Base-by-base conservation (phyloP, 2,113 vertebrate species). In the Mesitornis unicolor region DNA sequence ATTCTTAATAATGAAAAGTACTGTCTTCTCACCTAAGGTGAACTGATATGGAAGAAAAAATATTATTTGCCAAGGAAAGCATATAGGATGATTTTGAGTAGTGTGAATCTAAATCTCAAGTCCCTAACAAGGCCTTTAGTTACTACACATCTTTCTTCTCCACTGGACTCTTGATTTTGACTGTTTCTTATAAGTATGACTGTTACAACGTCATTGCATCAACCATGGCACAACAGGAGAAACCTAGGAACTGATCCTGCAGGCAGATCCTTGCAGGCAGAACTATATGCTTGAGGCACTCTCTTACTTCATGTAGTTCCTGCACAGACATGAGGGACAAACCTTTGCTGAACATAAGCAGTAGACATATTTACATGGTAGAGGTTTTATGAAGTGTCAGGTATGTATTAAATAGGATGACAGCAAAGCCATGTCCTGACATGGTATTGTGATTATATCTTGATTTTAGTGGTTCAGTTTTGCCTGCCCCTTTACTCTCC, bases 381-480 rank as follows among this genome's bases (percentile, higher is more conserved):
- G 68, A 54, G 6, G 8, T 63, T 76, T 91, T 75, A 84, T 56
- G 65, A 89, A 82, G 33, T 93, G 51, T 71, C 59, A 86, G 38
- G 24, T 71, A 47, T 47, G 26, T 63, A 65, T 84, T 63, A 82
- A 78, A 78, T 20, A 77, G 29, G 29, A 33, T 42, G 74, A 90
- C 16, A 87, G 17, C n/a, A 93, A 82, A 87, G 10, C 16, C 12
- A 38, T 61, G 67, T 70, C 61, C 51, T 60, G 65, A 68, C 28
- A 60, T 3, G 13, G 16, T 84, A 65, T 84, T 91, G 19, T n/a
- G 53, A 87, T 87, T 87, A n/a, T 40, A 45, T 50, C 16, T 78
- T 75, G 28, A 21, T 11, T 86, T 87, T 40, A 64, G n/a, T 36
- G 10, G 19, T 75, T 90, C 40, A 11, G 11, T 57, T 85, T 63